Evolutionary conservation across 2,113 vertebrate genomes (phyloP).

Genomic region (Calidris pugnax): DNA sequence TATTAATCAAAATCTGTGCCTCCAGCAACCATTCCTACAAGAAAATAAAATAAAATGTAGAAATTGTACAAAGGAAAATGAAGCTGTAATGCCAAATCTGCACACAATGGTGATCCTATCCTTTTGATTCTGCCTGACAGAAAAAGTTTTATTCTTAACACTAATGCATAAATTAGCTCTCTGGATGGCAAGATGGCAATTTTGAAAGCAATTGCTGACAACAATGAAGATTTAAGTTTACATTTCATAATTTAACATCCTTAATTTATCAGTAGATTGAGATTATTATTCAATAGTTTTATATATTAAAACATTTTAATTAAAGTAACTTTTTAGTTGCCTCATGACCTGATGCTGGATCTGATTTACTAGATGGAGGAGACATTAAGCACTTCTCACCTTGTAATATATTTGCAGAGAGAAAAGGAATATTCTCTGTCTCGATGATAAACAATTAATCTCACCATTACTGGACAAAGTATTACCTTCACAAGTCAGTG

Average conservation of each 20-base stretch:
- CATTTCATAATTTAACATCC: neutral
- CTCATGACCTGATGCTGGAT: neutral
- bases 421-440: neutral
- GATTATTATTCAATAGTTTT: neutral
- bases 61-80: neutral
- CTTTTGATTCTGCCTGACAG: neutral
- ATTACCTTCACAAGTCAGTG: neutral
- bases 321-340: neutral
- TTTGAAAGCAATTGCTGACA: neutral
- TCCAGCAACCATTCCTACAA: conserved; percentile 6
- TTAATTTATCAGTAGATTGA: neutral
- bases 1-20: conserved; percentile 47
- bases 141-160: neutral
- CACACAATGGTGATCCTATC: neutral
- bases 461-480: neutral
- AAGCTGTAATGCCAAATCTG: neutral
- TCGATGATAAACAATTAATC: neutral
- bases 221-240: neutral
- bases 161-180: neutral
- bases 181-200: neutral
- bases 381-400: neutral
- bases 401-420: neutral
- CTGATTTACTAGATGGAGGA: neutral
- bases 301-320: neutral
- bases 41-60: neutral